Percentiles rank a stretch among this genome's conserved stretches.
These are phyloP conservation scores for human (Homo sapiens) DNA, from an alignment of 2,113 vertebrate species.

Conservation along the genomic window DNA sequence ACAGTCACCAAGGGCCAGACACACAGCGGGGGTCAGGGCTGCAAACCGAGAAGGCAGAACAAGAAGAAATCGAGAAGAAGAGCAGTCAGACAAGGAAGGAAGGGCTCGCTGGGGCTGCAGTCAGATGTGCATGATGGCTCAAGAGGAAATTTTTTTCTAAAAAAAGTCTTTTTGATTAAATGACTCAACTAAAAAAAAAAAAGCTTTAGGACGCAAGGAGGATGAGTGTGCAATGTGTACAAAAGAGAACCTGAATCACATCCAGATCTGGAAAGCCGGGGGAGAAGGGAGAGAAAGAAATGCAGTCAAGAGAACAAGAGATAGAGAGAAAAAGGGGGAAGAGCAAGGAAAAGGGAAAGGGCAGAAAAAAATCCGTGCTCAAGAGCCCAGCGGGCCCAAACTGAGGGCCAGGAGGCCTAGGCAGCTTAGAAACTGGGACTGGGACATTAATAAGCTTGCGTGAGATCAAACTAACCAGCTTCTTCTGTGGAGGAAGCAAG, in stretches of 20 bases:
- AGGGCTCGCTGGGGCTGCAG: conserved; percentile 70
- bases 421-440: conserved; percentile 48
- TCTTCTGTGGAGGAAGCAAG: conserved; percentile 82
- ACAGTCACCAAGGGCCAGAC: conserved; percentile 21
- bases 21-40: background rate
- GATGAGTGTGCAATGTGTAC: conserved; percentile 81
- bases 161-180: conserved; percentile 77
- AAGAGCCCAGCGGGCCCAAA: conserved; percentile 62
- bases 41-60: background rate
- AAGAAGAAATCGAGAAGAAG: conserved; percentile 36
- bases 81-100: conserved; percentile 58
- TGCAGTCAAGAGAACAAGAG: conserved; percentile 49
- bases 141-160: conserved; percentile 49
- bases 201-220: conserved; percentile 73
- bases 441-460: conserved; percentile 46
- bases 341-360: background rate
- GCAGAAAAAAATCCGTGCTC: background rate
- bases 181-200: conserved; percentile 60
- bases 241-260: conserved; percentile 71
- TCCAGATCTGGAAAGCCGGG: conserved; percentile 67
- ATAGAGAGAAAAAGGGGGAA: conserved; percentile 51
- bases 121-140: conserved; percentile 75
- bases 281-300: conserved; percentile 57
- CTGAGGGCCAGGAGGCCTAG: conserved; percentile 45
- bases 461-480: conserved; percentile 86